These are phyloP conservation scores for Mobula hypostoma DNA, from an alignment of 2,113 vertebrate species.

Conservation along the genomic window DNA sequence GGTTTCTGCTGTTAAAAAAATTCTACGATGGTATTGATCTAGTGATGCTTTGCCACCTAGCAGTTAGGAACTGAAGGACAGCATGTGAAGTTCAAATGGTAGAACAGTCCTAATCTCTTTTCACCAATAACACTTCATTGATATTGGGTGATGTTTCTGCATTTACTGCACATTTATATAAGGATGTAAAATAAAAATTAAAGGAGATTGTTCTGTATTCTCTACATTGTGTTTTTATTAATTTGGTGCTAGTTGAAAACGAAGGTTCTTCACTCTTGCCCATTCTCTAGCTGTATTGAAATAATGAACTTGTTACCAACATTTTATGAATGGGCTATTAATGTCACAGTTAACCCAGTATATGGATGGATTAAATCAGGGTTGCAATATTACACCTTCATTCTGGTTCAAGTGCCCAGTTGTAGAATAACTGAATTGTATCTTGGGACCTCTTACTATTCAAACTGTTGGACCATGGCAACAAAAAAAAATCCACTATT, in stretches of 20 bases:
- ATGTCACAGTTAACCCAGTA: too few relatives aligned
- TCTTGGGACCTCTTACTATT: not conserved
- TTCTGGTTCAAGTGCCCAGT: not conserved
- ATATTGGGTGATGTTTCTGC: conserved; percentile 15
- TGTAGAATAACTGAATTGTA: not conserved
- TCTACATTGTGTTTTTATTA: not conserved
- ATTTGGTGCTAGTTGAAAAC: not conserved
- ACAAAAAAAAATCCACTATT: not conserved
- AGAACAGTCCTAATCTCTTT: not conserved
- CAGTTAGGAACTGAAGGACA: not conserved
- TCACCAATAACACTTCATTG: not conserved
- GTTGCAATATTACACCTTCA: too few relatives aligned
- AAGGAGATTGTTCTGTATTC: conserved; percentile 32
- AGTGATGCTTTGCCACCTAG: conserved; percentile 17
- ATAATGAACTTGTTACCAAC: too few relatives aligned
- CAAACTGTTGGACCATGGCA: not conserved
- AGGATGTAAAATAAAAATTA: conserved; percentile 31
- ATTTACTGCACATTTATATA: conserved; percentile 27
- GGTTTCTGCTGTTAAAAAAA: not conserved
- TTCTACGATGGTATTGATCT: conserved; percentile 8
- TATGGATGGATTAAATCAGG: too few relatives aligned
- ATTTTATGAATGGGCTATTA: too few relatives aligned
- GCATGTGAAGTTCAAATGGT: conserved; percentile 24
- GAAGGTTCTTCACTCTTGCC: not conserved
- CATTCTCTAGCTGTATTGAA: not conserved